These are phyloP conservation scores for Leucosticte australis DNA, from an alignment of 2,113 vertebrate species.

Conservation along the genomic window DNA sequence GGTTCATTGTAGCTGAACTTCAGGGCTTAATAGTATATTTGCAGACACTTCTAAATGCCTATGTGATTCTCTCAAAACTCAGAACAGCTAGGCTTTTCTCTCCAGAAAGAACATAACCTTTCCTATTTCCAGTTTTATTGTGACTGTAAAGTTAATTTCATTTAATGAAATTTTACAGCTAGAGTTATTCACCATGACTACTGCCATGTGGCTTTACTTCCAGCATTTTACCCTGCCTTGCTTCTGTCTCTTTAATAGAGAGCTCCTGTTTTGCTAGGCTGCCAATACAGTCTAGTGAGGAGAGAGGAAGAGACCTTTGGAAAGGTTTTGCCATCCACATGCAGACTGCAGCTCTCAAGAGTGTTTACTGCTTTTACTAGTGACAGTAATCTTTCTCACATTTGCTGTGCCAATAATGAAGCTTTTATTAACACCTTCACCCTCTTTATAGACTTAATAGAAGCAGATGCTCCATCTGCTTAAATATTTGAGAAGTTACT, in stretches of 20 bases:
- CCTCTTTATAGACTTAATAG: not conserved
- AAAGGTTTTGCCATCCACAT: not conserved
- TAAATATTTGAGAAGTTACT: conserved; percentile 35
- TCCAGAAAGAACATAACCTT: conserved; percentile 41
- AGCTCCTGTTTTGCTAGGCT: not conserved
- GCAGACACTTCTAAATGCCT: not conserved
- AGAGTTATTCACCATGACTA: conserved; percentile 38
- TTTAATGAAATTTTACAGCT: conserved; percentile 54
- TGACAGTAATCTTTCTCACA: conserved; percentile 5
- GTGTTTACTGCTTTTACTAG: conserved; percentile 24
- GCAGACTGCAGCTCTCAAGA: not conserved
- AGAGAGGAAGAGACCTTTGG: not conserved
- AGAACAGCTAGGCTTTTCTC: not conserved
- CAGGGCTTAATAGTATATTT: not conserved
- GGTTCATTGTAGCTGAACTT: conserved; percentile 19
- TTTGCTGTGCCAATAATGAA: conserved; percentile 22
- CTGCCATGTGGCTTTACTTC: conserved; percentile 6
- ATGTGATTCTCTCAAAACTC: not conserved
- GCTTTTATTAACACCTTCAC: conserved; percentile 17
- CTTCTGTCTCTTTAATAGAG: not conserved
- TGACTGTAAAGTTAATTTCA: conserved; percentile 58
- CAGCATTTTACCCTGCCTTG: conserved; percentile 11
- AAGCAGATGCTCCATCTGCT: conserved; percentile 38
- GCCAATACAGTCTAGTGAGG: not conserved
- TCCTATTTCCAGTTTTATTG: conserved; percentile 44